Evolutionary conservation across 1,140 invertebrate genomes (phyloP), one percentile per base, ranked within the genome.

Genomic region (Oedothorax gibbosus): DNA sequence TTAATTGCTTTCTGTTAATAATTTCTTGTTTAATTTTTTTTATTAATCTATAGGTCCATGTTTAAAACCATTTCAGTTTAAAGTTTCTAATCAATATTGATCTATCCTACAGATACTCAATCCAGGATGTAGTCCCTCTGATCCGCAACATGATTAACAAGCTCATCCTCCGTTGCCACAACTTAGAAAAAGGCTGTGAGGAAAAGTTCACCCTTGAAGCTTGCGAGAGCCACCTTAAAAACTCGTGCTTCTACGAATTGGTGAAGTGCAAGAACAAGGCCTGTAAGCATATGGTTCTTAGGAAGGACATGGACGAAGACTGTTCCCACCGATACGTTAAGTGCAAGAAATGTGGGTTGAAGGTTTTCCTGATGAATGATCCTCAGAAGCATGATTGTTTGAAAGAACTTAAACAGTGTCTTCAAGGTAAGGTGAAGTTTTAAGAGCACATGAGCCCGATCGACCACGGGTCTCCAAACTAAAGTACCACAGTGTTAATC

Each of bases 91-190:
- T 35, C 35, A 5, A 35, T 35, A 5, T 35, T 5, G 35, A 35
- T 35, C 1, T 35, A 35, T 35, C 35, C 35, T 35, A 35, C 21
- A 79, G 10, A 9, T 66, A 20, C 20, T 49, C 57, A 14, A 18
- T 86, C 14, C 53, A 82, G 54, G 50, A 62, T 8, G 79, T 82
- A 18, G 56, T 77, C 11, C 85, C 85, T 14, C 9, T 86, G 4
- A 57, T 86, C 11, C 75, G 62, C 53, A 86, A 82, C 35, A 76
- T 86, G 72, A 82, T 86, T 18, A 56, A 65, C 51, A 86, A 82
- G 18, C n/a, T 86, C 21, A 76, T 9, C n/a, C 20, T 86, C 0
- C 12, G n/a, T 5, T 86, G 85, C 21, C 71, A 49, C 12, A 82
- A 81, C 57, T 50, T 6, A 8, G 62, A 72, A 66, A 53, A 21